phyloP scores from a whole-genome alignment of 64 coral and sea anemone species.

The Platygyra sinensis region DNA sequence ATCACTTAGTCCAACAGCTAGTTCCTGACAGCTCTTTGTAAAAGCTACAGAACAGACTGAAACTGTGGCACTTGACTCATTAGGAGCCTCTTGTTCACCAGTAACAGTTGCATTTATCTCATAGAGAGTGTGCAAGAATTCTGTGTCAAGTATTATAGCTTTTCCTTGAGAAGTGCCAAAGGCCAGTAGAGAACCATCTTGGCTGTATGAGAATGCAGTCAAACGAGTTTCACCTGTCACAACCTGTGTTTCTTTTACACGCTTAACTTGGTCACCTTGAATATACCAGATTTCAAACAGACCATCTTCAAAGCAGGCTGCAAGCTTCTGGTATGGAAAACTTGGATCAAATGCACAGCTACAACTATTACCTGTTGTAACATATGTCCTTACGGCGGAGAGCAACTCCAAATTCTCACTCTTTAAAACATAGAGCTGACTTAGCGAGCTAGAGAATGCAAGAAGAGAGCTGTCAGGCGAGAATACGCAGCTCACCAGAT shows the following conservation, averaged over 20 bases:
- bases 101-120: slow-evolving; percentile 18
- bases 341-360: slow-evolving; percentile 51
- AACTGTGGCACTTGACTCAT: neutral
- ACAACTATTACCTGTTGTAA: slow-evolving; percentile 5
- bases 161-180: slow-evolving; percentile 76
- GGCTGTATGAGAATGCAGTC: slow-evolving; percentile 56
- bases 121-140: slow-evolving; percentile 24
- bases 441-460: slow-evolving; percentile 44
- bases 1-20: slow-evolving; percentile 78
- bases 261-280: slow-evolving; percentile 15
- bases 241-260: slow-evolving; percentile 62
- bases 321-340: slow-evolving; percentile 21
- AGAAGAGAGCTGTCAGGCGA: slow-evolving; percentile 59
- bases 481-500: slow-evolving; percentile 36
- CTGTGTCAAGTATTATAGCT: slow-evolving; percentile 61
- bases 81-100: neutral
- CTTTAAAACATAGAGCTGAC: slow-evolving; percentile 56
- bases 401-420: slow-evolving; percentile 41
- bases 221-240: slow-evolving; percentile 31
- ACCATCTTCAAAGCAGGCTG: slow-evolving; percentile 47
- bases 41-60: slow-evolving; percentile 73
- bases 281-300: slow-evolving; percentile 58
- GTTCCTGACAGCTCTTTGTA: slow-evolving; percentile 79
- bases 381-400: slow-evolving; percentile 10
- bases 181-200: slow-evolving; percentile 66